Base-by-base conservation (phyloP, 2,113 vertebrate species). In the Gadus chalcogrammus region DNA sequence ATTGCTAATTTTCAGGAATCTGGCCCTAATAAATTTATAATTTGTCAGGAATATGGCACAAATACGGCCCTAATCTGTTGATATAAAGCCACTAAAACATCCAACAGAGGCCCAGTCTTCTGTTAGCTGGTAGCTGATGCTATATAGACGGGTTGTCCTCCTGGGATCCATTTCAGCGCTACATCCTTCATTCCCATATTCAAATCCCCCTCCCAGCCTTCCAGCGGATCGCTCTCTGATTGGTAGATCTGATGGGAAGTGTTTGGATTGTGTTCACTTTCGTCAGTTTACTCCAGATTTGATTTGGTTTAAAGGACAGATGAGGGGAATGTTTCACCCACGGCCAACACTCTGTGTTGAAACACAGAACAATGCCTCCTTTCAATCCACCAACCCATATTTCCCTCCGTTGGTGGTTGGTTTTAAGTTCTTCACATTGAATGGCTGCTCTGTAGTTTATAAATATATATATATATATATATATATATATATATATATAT, bases 261-360 rank as follows among this genome's bases (percentile, higher is more conserved):
- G n/a, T 16, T 9, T 74, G 71, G 17, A 31, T 64, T 55, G 5
- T 20, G 24, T 66, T 27, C 9, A 56, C 35, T 70, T 71, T 59
- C 28, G 42, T 48, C 42, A 48, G 42, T 48, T 48, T 74, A 18
- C 27, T 8, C 38, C 42, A 15, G 6, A 28, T 16, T 31, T 64
- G 62, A 17, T 64, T 64, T 15, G 27, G 13, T 63, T 28, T 63
- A 63, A 17, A 16, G 35, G 20, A 64, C 20, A 11, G 27, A 35
- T 28, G 12, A 55, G 11, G 71, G 69, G 68, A 82, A 79, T 61
- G 52, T 73, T 64, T 64, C 17, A 61, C 62, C 24, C 67, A 24
- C 15, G 63, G 20, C 6, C 4, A 35, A 35, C 31, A 35, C 42
- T 64, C 65, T 35, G 8, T 4, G 42, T 64, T 55, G 35, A 58